Evolutionary conservation across 2,888 invertebrate species (phyloP), one percentile per base, ranked within the genome.

Genomic region (Ceriagrion tenellum): DNA sequence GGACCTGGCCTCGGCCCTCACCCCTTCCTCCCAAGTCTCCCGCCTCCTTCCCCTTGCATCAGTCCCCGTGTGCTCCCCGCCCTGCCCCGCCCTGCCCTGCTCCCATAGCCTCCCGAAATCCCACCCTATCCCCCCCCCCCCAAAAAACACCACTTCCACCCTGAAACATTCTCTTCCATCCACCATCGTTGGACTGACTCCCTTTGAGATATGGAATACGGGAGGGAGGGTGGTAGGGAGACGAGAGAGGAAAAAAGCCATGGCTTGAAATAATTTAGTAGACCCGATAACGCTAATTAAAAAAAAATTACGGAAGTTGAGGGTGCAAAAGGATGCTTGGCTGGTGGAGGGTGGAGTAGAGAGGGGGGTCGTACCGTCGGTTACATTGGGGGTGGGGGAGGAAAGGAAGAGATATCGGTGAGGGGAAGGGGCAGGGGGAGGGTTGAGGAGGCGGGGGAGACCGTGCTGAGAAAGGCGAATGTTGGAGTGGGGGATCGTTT

Each of bases 281-380:
- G 69, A 93, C 93, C 96, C 96, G 97, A 97, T 97, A 97, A 96
- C 96, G 96, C 96, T 97, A 97, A 97, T 97, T 97, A 97, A 97
- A 97, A 93, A n/a, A 93, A 93, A 97, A 96, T 96, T 96, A 96
- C 96, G 96, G 96, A 96, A 96, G 96, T 96, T 96, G 95, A 96
- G 95, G 96, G 96, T 96, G 96, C 93, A 63, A 93, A 93, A 93
- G 74, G 93, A 93, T 47, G 59, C 63, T 16, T 81, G 81, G 30
- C 30, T 30, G 69, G 69, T 26, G 47, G 69, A 69, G 69, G 91
- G 91, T 23, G 40, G 40, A 47, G 88, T 23, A 18, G 16, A 47
- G 40, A 88, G 47, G 47, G n/a, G 89, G 89, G 55, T 89, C n/a
- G 81, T 10, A 16, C 35, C 81, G 30, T 35, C 18, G 89, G 55